A percentile compares a stretch with the other conserved stretches of the same genome.
Evolutionary conservation across 2,888 invertebrate genomes (phyloP).

Genomic region (Peribatodes rhomboidaria): DNA sequence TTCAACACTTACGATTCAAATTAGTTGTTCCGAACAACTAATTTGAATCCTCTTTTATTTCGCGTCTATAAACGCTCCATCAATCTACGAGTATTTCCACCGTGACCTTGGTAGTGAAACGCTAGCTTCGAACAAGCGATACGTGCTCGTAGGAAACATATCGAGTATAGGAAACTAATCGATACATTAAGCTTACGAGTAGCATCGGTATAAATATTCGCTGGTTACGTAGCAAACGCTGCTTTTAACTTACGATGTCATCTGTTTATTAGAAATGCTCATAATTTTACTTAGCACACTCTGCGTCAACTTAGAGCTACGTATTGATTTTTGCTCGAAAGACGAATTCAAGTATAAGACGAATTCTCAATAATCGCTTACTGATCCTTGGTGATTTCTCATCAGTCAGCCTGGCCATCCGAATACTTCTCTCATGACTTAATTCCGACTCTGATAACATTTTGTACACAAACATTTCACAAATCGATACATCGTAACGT

Average conservation of each 20-base stretch:
- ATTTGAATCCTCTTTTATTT: constrained; percentile 40
- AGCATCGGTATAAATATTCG: not conserved
- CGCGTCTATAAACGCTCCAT: constrained; percentile 45
- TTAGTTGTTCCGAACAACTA: constrained; percentile 25
- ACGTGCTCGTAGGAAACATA: constrained; percentile 36
- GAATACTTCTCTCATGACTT: not conserved
- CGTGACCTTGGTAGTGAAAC: constrained; percentile 70
- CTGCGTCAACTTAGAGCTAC: too few relatives aligned
- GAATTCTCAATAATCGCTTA: too few relatives aligned
- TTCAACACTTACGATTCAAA: too few relatives aligned
- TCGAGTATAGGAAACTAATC: constrained; percentile 6
- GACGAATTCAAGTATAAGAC: too few relatives aligned
- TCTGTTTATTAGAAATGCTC: too few relatives aligned
- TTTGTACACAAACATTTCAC: too few relatives aligned
- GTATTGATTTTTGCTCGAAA: too few relatives aligned
- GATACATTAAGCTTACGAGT: not conserved
- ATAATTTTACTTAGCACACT: too few relatives aligned
- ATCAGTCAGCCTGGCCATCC: too few relatives aligned
- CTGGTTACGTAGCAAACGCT: not conserved
- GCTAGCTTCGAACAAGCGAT: constrained; percentile 51
- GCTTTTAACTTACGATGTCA: not conserved
- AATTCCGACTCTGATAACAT: too few relatives aligned
- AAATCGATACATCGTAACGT: not conserved
- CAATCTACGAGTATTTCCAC: constrained; percentile 66
- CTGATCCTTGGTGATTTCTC: too few relatives aligned